Conservation (phyloP, 2,113 vertebrate species). For the Psilopogon haemacephalus region DNA sequence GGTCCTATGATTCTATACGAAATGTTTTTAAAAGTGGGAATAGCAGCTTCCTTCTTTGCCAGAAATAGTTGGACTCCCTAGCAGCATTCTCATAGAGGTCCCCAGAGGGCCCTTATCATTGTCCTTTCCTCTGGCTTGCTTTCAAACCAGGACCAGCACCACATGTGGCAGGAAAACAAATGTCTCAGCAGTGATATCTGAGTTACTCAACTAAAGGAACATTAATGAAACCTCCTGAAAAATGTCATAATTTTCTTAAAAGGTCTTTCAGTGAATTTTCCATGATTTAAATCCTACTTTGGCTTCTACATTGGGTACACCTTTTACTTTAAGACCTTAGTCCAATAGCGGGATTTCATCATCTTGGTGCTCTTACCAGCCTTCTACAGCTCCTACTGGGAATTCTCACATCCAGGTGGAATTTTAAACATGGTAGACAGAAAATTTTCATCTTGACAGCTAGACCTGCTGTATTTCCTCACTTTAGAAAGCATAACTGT, state of each 20-base stretch:
- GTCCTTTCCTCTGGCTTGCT: neutral
- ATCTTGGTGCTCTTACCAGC: neutral
- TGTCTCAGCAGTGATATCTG: neutral
- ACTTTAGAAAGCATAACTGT: neutral
- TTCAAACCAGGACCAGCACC: neutral
- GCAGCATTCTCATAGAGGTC: neutral
- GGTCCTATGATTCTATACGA: neutral
- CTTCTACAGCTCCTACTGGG: neutral
- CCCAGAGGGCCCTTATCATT: neutral
- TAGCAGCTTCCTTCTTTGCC: neutral
- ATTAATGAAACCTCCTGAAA: neutral
- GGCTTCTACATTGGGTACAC: neutral
- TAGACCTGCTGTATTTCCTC: fast-evolving
- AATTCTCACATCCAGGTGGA: neutral
- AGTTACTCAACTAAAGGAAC: neutral
- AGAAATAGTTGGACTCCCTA: neutral
- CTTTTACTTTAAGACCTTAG: neutral
- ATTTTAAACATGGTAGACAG: neutral
- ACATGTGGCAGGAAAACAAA: neutral
- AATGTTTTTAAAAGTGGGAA: neutral
- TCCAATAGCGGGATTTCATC: neutral
- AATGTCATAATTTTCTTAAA: neutral
- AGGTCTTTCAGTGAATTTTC: neutral
- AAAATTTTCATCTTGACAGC: neutral
- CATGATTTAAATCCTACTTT: neutral